phyloP scores from a whole-genome alignment of 1,140 invertebrate genomes.

The Nautilus pompilius region DNA sequence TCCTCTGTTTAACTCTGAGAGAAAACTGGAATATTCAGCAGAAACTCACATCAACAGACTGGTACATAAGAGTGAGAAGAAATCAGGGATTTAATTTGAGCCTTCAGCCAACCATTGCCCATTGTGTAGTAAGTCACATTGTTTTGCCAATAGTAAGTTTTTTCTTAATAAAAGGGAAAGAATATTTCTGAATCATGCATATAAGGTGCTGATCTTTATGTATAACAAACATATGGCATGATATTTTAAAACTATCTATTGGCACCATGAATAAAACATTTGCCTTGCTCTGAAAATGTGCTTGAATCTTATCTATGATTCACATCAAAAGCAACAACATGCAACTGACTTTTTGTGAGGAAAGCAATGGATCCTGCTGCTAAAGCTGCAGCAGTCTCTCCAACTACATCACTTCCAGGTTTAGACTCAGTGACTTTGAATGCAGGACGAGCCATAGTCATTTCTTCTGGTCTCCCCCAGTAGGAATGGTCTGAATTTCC shows the following conservation, averaged over 20 bases:
- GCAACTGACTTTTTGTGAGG: constrained; percentile 40
- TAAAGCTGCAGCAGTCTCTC: constrained; percentile 64
- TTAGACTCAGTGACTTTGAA: constrained; percentile 61
- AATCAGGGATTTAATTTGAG: too few species aligned
- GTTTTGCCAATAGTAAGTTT: too few species aligned
- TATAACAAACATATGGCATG: background rate
- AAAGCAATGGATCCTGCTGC: constrained; percentile 60
- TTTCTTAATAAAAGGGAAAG: too few species aligned
- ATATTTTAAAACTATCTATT: background rate
- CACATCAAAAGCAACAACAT: background rate
- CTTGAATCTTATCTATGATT: background rate
- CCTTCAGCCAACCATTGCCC: too few species aligned
- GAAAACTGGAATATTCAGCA: too few species aligned
- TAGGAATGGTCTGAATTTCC: constrained; percentile 21
- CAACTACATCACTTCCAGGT: constrained; percentile 64
- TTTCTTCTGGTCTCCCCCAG: constrained; percentile 55
- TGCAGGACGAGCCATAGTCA: constrained; percentile 61
- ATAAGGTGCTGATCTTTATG: background rate
- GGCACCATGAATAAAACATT: background rate
- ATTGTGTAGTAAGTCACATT: too few species aligned
- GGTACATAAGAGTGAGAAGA: too few species aligned
- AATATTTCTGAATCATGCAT: too few species aligned
- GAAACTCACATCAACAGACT: too few species aligned
- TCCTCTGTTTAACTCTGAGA: too few species aligned
- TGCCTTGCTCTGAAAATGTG: background rate